These are phyloP conservation scores for Calameuta filiformis DNA, from an alignment of 2,888 invertebrate species.

Conservation along the genomic window DNA sequence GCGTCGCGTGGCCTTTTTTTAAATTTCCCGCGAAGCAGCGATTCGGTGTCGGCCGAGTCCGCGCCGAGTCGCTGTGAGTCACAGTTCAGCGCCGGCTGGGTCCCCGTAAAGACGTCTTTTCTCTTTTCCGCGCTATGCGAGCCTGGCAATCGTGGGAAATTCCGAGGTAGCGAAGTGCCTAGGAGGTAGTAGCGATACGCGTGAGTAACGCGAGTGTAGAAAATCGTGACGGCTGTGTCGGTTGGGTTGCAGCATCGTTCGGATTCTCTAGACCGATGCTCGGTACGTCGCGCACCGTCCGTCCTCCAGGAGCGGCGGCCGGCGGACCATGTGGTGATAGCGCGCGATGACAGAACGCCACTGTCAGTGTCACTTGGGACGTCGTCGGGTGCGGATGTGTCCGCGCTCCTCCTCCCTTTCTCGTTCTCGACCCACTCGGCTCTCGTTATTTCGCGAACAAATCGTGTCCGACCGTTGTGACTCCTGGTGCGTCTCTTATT, in stretches of 20 bases:
- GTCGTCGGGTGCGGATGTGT: constrained; percentile 15
- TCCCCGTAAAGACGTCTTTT: background rate
- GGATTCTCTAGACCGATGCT: constrained; percentile 1
- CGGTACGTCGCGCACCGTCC: background rate
- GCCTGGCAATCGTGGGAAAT: constrained; percentile 1
- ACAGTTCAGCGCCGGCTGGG: background rate
- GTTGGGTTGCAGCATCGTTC: constrained; percentile 29
- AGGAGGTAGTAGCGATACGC: too few species aligned
- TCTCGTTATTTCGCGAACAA: background rate
- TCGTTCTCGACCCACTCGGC: background rate
- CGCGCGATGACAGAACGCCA: constrained; percentile 54
- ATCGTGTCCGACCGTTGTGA: background rate
- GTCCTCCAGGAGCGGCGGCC: constrained; percentile 10
- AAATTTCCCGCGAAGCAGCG: constrained; percentile 37
- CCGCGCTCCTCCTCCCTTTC: background rate
- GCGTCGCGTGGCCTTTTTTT: constrained; percentile 20
- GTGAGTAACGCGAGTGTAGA: too few species aligned
- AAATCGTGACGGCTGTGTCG: constrained; percentile 7
- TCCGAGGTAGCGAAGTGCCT: too few species aligned
- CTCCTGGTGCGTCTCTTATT: background rate
- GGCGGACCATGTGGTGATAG: constrained; percentile 51
- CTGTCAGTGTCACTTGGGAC: constrained; percentile 63
- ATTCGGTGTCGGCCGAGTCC: constrained; percentile 8
- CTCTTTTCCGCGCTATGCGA: constrained; percentile 1
- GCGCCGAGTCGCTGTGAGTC: background rate